Base-by-base conservation (phyloP, 2,797 vertebrate genomes). In the Hylomyscus alleni region DNA sequence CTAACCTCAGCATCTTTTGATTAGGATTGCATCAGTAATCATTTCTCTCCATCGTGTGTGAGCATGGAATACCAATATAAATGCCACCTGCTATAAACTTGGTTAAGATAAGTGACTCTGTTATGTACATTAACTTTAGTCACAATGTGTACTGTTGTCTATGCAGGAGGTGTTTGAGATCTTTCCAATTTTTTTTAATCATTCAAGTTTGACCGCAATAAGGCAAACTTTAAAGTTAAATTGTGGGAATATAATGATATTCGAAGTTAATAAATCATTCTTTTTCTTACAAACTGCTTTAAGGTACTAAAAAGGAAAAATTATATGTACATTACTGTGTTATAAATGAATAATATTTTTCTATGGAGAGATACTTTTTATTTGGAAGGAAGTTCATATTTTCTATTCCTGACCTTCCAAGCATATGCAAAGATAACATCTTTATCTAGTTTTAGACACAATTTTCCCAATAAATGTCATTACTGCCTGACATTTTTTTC, bases 161-260 rank as follows among this genome's bases (percentile, higher is more conserved):
- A 89, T 92, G 40, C 78, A 80, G 60, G 80, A 47, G 94, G 78
- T 54, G 56, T 90, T 86, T 54, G 92, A 69, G 14, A 8, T 37
- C 44, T 84, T 7, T 89, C 22, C 56, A 50, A 56, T 95, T 73
- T 24, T 94, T 91, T 75, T 44, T 44, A n/a, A 92, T 93, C 24
- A 80, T 67, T 34, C 80, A 52, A 87, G 29, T 85, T 50, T 69
- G 34, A 67, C 22, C 56, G 13, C 37, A 95, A 80, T 67, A 92
- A 47, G 11, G 47, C 89, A 73, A 91, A 93, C 44, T 31, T 95
- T 84, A 90, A 90, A 81, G 76, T 91, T 54, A 93, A 93, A 86
- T 14, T n/a, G 20, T 93, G 56, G 20, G 3, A 29, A 84, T 10
- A 62, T 56, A 67, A 67, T 90, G 85, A 40, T 86, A 89, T 78